phyloP scores from a whole-genome alignment of 2,113 vertebrate genomes.

The Typhlomys cinereus region DNA sequence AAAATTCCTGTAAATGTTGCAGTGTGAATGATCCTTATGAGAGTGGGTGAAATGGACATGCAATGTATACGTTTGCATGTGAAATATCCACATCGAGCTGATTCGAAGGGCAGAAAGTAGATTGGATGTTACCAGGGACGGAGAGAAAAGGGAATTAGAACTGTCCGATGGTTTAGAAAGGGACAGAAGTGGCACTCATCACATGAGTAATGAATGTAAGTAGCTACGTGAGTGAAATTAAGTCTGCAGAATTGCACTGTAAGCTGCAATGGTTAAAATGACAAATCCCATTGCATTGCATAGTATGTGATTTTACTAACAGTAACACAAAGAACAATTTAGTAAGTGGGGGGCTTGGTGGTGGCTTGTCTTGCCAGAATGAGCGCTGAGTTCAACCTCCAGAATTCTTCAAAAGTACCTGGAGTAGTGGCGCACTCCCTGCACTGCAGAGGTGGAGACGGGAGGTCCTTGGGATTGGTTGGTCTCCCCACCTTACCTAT shows the following conservation, averaged over 20 bases:
- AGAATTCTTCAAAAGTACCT: background rate
- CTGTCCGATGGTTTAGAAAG: no score
- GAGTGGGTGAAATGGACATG: background rate
- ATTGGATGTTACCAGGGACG: background rate
- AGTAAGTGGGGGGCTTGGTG: background rate
- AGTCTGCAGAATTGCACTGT: background rate
- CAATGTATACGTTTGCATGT: background rate
- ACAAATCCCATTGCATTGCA: background rate
- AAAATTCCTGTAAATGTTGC: background rate
- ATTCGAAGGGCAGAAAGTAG: background rate
- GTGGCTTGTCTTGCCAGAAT: background rate
- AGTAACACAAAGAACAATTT: constrained; percentile 13
- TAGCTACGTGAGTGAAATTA: constrained; percentile 1
- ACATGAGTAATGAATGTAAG: no score
- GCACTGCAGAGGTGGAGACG: background rate
- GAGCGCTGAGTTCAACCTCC: background rate
- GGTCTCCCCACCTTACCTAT: background rate
- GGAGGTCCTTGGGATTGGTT: background rate
- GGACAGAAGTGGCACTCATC: background rate
- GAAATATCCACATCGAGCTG: background rate
- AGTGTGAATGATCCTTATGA: background rate
- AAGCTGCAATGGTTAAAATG: background rate
- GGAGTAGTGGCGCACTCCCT: background rate
- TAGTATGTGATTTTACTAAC: background rate
- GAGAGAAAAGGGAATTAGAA: background rate